Evolutionary conservation across 2,113 vertebrate genomes (phyloP).

Genomic region (Passer domesticus): DNA sequence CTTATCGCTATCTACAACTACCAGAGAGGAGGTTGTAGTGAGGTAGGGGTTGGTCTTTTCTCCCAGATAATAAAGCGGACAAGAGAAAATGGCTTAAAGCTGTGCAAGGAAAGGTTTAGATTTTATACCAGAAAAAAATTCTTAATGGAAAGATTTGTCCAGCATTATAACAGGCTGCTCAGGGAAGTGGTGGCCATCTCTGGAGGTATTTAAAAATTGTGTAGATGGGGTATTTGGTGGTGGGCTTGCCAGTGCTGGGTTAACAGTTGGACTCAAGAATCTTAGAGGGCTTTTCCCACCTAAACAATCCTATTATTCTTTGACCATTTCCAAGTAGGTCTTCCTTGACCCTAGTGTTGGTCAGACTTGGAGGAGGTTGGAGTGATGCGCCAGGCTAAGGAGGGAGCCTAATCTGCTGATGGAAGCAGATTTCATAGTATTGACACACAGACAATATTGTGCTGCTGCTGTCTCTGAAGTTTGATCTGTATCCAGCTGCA

Average conservation of each 20-base stretch:
- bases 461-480: background rate
- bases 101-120: background rate
- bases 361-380: background rate
- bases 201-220: background rate
- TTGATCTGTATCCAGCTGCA: background rate
- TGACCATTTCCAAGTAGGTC: background rate
- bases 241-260: background rate
- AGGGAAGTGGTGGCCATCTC: background rate
- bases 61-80: background rate
- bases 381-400: background rate
- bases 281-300: background rate
- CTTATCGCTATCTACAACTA: background rate
- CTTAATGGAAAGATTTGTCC: background rate
- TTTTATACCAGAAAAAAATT: background rate
- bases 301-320: background rate
- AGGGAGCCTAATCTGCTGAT: background rate
- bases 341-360: background rate
- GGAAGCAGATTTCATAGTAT: background rate
- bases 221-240: background rate
- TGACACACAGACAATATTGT: background rate
- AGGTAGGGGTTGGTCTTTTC: background rate
- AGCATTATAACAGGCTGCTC: background rate
- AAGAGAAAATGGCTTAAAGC: background rate
- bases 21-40: background rate
- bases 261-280: accelerated